These are phyloP conservation scores for Scolopax bukidnonensis DNA, from an alignment of 2,797 vertebrate genomes.

Conservation along the genomic window DNA sequence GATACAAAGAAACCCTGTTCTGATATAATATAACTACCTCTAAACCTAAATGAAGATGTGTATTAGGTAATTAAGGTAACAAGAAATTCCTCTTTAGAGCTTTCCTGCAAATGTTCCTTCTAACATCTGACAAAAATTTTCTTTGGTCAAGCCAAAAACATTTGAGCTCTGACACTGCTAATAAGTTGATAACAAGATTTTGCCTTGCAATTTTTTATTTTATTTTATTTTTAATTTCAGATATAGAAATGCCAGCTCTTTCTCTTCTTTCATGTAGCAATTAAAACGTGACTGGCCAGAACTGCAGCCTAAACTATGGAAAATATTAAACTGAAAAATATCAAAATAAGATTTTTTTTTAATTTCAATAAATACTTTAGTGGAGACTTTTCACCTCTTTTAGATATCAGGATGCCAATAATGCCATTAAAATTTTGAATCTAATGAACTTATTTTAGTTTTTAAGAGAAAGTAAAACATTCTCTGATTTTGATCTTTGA, in stretches of 20 bases:
- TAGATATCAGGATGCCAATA: neutral
- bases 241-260: neutral
- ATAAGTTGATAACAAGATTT: neutral
- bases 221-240: neutral
- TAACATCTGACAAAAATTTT: neutral
- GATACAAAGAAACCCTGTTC: neutral
- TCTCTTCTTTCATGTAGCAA: neutral
- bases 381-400: neutral
- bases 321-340: neutral
- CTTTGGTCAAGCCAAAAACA: neutral
- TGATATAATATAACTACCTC: neutral
- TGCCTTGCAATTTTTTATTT: neutral
- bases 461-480: neutral
- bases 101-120: neutral
- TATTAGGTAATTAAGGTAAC: neutral
- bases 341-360: neutral
- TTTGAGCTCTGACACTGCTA: rapidly evolving
- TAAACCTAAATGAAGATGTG: neutral
- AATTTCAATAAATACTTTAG: neutral
- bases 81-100: neutral
- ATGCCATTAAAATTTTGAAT: neutral
- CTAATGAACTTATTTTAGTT: neutral
- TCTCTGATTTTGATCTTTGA: neutral
- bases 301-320: neutral
- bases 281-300: neutral